Evolutionary conservation across 2,888 invertebrate species (phyloP), one percentile per base, ranked within the genome.

Genomic region (Thymelicus lineola): DNA sequence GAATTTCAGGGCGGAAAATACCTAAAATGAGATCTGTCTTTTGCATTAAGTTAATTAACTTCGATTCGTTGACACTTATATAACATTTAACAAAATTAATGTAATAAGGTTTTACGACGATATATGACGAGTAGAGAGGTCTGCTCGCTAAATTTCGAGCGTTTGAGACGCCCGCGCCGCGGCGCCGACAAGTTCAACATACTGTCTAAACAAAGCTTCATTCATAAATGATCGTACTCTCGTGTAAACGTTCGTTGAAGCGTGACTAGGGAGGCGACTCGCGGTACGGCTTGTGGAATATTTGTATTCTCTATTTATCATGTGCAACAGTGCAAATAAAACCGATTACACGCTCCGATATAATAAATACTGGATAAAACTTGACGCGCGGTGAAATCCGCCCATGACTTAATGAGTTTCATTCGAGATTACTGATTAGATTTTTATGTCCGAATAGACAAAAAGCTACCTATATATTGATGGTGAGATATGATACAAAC

Each of bases 171-270:
- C n/a, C n/a, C n/a, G n/a, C n/a, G n/a, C n/a, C n/a, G n/a, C n/a
- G n/a, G n/a, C n/a, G n/a, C 42, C 10, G 10, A 28, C 61, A 61
- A 66, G 66, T 50, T 66, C 59, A 59, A 50, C 50, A 58, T 59
- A 48, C 48, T 63, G 45, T 59, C 60, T 65, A 64, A 65, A 71
- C 68, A 68, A 55, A 75, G 58, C 64, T 75, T 73, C 72, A 75
- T 73, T 75, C 74, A 73, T 70, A 60, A 75, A 72, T 71, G 66
- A 36, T 14, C 42, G 61, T 45, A 68, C 59, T 50, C 55, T 59
- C 28, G 55, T 72, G 65, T 59, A 67, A 71, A 60, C 58, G 66
- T 48, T 68, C 65, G 66, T 68, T 71, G 68, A 62, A 68, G 57
- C 71, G 66, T 71, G 64, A 72, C 67, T 72, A 67, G 71, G 60